phyloP scores from a whole-genome alignment of 2,797 vertebrate genomes.

The Periophthalmus magnuspinnatus region DNA sequence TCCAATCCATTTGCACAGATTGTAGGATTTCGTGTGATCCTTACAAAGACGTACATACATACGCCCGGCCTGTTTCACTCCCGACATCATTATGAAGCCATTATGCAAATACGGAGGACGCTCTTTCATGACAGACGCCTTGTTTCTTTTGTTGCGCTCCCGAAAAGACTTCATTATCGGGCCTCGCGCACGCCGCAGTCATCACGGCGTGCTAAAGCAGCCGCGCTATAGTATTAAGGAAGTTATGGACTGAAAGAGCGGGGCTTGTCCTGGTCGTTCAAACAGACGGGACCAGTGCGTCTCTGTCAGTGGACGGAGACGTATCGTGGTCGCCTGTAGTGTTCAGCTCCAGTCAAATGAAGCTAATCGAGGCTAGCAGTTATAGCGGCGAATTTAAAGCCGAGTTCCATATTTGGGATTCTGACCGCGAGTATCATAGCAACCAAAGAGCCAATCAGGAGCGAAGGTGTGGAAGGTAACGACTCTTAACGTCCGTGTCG shows the following conservation, averaged over 20 bases:
- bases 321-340: too few species aligned
- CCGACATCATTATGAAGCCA: constrained; percentile 1
- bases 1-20: too few species aligned
- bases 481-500: too few species aligned
- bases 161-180: constrained; percentile 14
- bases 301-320: constrained; percentile 15
- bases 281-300: constrained; percentile 2
- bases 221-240: not conserved
- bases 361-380: too few species aligned
- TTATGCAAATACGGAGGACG: constrained; percentile 10
- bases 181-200: not conserved
- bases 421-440: too few species aligned
- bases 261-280: not conserved
- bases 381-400: too few species aligned
- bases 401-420: too few species aligned
- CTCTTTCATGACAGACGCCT: constrained; percentile 6
- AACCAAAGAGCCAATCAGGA: too few species aligned
- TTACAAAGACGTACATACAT: not conserved
- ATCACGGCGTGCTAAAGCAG: not conserved
- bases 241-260: not conserved
- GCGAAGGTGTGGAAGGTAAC: too few species aligned
- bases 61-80: not conserved
- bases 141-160: not conserved
- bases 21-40: not conserved
- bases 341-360: too few species aligned